phyloP scores from a whole-genome alignment of 2,888 invertebrate species.

The Lucinisca nassula region DNA sequence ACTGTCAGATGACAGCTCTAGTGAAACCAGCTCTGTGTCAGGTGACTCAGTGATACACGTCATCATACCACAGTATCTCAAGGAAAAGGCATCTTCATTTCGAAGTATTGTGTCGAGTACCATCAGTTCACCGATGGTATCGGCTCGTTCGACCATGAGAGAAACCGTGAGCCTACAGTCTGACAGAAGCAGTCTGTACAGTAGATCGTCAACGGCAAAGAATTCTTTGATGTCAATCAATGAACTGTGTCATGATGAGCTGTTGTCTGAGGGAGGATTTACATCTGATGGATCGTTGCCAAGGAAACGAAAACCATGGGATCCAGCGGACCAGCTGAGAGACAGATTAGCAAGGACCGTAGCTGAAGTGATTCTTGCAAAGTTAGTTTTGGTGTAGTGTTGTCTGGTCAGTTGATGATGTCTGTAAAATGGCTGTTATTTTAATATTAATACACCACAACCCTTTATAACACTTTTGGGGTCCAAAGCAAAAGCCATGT shows the following conservation, averaged over 20 bases:
- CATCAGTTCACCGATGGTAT: not conserved
- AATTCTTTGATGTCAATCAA: not conserved
- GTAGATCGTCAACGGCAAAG: not conserved
- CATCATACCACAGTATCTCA: not conserved
- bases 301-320: not conserved
- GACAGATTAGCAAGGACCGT: slow-evolving; percentile 75
- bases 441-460: too few species aligned
- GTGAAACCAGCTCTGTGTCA: not conserved
- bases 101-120: not conserved
- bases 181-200: not conserved
- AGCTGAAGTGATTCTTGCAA: slow-evolving; percentile 78
- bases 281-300: not conserved
- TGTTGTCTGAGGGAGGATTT: not conserved
- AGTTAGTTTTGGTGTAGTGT: slow-evolving; percentile 70
- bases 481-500: too few species aligned
- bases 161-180: not conserved
- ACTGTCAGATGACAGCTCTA: slow-evolving; percentile 13
- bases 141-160: not conserved
- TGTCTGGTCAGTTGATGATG: not conserved
- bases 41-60: not conserved
- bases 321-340: slow-evolving; percentile 49
- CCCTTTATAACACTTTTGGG: too few species aligned
- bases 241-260: not conserved
- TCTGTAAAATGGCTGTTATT: not conserved
- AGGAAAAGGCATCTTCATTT: not conserved